phyloP scores from a whole-genome alignment of 1,140 invertebrate genomes.

The Zaprionus vittiger region DNA sequence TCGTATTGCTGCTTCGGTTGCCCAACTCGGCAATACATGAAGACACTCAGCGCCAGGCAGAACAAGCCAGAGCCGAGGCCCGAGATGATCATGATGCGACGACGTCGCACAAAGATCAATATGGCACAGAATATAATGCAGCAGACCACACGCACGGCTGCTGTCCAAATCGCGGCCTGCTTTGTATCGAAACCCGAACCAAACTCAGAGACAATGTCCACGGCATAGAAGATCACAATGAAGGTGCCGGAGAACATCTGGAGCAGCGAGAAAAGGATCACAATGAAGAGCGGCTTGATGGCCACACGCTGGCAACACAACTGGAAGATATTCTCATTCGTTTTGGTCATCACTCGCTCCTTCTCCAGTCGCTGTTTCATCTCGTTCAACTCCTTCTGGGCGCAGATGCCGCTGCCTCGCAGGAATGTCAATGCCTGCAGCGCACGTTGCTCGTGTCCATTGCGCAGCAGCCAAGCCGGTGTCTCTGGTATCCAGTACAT shows the following conservation, averaged over 20 bases:
- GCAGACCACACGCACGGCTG: constrained; percentile 87
- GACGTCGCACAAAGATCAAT: constrained; percentile 87
- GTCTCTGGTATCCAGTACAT: constrained; percentile 89
- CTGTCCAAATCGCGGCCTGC: constrained; percentile 88
- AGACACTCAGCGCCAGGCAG: constrained; percentile 86
- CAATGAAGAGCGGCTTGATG: constrained; percentile 89
- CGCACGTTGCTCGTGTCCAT: constrained; percentile 87
- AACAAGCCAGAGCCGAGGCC: constrained; percentile 87
- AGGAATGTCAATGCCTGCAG: constrained; percentile 88
- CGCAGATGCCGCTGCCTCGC: constrained; percentile 87
- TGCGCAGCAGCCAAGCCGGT: constrained; percentile 89
- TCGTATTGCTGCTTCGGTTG: constrained; percentile 80
- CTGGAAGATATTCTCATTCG: constrained; percentile 85
- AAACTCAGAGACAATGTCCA: constrained; percentile 88
- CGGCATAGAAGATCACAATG: constrained; percentile 90
- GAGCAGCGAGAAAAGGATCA: constrained; percentile 89
- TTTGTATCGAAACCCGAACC: constrained; percentile 85
- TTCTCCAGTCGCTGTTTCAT: constrained; percentile 84
- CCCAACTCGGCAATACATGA: constrained; percentile 84
- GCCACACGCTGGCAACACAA: constrained; percentile 86
- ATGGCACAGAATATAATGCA: constrained; percentile 88
- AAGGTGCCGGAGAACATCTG: constrained; percentile 90
- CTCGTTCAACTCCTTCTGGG: constrained; percentile 81
- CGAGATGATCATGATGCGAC: constrained; percentile 87
- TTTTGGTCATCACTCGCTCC: constrained; percentile 84